These are phyloP conservation scores for Ophion ventricosus DNA, from an alignment of 2,888 invertebrate genomes.

Conservation along the genomic window DNA sequence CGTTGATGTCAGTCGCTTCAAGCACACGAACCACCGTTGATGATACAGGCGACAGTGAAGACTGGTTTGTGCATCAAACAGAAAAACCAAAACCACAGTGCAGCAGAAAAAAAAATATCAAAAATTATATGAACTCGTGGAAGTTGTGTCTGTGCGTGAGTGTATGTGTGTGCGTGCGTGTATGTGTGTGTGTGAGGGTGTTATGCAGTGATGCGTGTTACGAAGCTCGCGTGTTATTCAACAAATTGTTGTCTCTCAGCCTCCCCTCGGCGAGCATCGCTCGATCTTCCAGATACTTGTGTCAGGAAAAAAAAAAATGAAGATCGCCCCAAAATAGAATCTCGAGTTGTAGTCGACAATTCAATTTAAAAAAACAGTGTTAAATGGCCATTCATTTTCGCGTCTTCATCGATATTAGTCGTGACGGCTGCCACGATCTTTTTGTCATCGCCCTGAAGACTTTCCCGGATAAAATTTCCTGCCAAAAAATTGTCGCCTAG, in stretches of 20 bases:
- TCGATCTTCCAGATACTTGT: background rate
- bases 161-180: background rate
- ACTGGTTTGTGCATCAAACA: slow-evolving; percentile 79
- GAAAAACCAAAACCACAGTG: slow-evolving; percentile 82
- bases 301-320: background rate
- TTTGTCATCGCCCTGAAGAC: background rate
- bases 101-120: slow-evolving; percentile 72
- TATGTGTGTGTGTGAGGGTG: background rate
- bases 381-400: slow-evolving; percentile 12
- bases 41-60: slow-evolving; percentile 79
- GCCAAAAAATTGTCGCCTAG: background rate
- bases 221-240: slow-evolving; percentile 61
- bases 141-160: slow-evolving; percentile 69
- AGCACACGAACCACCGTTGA: slow-evolving; percentile 76
- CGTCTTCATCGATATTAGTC: slow-evolving; percentile 18
- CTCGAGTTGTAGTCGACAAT: slow-evolving; percentile 15
- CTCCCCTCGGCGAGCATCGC: background rate
- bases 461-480: background rate
- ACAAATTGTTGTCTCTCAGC: slow-evolving; percentile 1
- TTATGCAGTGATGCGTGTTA: slow-evolving; percentile 72
- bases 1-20: slow-evolving; percentile 77
- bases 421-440: background rate
- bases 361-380: background rate
- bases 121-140: slow-evolving; percentile 72
- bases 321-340: slow-evolving; percentile 19